Percentiles rank a stretch among this genome's conserved stretches.
phyloP scores from a whole-genome alignment of 1,140 invertebrate species.

The Matsumurasca onukii region DNA sequence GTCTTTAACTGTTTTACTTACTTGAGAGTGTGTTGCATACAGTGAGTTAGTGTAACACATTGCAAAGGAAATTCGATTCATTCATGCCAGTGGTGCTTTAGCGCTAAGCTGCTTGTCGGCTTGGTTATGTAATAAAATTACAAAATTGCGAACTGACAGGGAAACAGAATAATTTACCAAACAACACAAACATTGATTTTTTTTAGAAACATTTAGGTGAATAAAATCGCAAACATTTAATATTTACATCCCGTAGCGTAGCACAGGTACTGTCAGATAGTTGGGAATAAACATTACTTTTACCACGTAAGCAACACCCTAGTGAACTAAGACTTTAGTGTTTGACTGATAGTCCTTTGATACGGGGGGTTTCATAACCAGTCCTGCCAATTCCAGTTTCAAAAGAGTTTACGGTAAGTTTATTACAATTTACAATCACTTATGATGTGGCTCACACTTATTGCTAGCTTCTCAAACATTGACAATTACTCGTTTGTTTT shows the following conservation, averaged over 20 bases:
- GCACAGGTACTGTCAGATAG: no score
- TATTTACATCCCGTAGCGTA: no score
- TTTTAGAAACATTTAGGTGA: no score
- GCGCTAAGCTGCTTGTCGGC: no score
- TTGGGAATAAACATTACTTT: not conserved
- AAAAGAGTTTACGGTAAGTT: not conserved
- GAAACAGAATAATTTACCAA: not conserved
- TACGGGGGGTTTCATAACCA: not conserved
- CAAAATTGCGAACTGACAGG: not conserved
- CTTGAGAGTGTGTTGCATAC: not conserved
- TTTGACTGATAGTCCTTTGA: not conserved
- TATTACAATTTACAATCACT: not conserved
- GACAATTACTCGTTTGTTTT: not conserved
- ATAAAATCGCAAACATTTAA: no score
- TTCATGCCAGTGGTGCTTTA: no score
- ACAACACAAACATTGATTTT: not conserved
- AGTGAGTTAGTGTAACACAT: no score
- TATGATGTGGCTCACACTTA: not conserved
- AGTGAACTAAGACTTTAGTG: not conserved
- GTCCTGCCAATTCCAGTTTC: not conserved
- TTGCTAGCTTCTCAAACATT: not conserved
- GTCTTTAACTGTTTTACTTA: slow-evolving; percentile 23
- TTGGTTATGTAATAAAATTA: not conserved
- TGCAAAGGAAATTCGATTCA: no score
- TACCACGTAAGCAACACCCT: not conserved